Percentiles rank a stretch among this genome's conserved stretches.
Conservation (phyloP, 2,797 vertebrate genomes). For the Poeciliopsis gracilis region DNA sequence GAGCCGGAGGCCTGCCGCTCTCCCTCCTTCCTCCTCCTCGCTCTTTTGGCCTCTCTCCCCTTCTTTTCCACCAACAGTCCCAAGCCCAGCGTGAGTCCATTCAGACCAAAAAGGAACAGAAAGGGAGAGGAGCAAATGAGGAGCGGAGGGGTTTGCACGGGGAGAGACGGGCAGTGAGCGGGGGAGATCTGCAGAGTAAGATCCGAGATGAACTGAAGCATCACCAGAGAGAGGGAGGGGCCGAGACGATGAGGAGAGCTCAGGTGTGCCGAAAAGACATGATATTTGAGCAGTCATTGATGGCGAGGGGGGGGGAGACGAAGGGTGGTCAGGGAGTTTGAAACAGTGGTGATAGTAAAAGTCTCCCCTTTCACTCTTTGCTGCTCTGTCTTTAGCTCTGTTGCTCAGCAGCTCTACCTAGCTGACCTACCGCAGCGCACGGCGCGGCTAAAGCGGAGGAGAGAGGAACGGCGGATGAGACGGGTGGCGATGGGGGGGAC, state of each 20-base stretch:
- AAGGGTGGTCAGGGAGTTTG: constrained; percentile 60
- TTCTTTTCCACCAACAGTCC: constrained; percentile 22
- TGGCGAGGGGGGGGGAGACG: constrained; percentile 12
- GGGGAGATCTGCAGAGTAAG: constrained; percentile 58
- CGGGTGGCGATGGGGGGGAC: constrained; percentile 38
- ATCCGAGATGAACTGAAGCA: constrained; percentile 31
- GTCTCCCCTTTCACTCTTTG: constrained; percentile 67
- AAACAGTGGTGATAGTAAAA: constrained; percentile 79
- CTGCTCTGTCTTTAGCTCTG: constrained; percentile 39
- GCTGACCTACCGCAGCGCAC: constrained; percentile 79
- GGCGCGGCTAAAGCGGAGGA: constrained; percentile 15
- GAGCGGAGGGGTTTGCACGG: constrained; percentile 51
- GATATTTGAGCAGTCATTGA: constrained; percentile 75
- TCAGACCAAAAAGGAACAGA: constrained; percentile 61
- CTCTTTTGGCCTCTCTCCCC: constrained; percentile 32
- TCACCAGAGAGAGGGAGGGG: constrained; percentile 3
- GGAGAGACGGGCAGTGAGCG: constrained; percentile 28
- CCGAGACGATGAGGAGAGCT: constrained; percentile 46
- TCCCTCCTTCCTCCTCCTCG: constrained; percentile 55
- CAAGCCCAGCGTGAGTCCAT: constrained; percentile 67
- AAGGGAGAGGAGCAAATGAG: constrained; percentile 71
- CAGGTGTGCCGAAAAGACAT: constrained; percentile 80
- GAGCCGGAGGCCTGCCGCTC: constrained; percentile 70
- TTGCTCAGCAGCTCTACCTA: constrained; percentile 38
- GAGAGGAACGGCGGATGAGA: constrained; percentile 7